phyloP scores from a whole-genome alignment of 2,113 vertebrate genomes.

The Carlito syrichta region DNA sequence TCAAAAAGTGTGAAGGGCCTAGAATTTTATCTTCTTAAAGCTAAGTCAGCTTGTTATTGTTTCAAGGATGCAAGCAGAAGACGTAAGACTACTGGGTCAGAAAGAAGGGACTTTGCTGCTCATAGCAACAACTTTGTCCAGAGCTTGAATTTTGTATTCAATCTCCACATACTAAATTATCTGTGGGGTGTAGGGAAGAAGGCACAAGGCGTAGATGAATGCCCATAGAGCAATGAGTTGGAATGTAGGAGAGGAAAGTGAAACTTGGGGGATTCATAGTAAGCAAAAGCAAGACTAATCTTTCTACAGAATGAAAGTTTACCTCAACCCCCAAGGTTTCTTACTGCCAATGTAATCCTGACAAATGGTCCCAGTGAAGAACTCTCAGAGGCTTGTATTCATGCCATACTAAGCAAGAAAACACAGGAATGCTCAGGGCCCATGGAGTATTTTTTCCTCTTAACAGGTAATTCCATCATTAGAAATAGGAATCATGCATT shows the following conservation, averaged over 20 bases:
- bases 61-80: no score
- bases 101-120: no score
- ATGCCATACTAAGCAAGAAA: background rate
- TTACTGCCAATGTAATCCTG: no score
- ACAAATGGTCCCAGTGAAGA: no score
- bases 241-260: background rate
- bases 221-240: background rate
- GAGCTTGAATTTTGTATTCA: background rate
- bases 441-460: background rate
- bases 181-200: no score
- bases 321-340: rapidly evolving
- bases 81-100: background rate
- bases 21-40: background rate
- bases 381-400: background rate
- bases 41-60: background rate
- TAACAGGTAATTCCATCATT: background rate
- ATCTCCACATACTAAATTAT: no score
- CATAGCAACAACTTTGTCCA: background rate
- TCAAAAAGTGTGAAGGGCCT: background rate
- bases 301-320: background rate
- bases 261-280: background rate
- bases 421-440: background rate
- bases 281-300: background rate
- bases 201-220: no score
- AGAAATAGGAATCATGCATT: background rate